phyloP scores from a whole-genome alignment of 2,888 invertebrate genomes.

The Cyclophora albipunctata region DNA sequence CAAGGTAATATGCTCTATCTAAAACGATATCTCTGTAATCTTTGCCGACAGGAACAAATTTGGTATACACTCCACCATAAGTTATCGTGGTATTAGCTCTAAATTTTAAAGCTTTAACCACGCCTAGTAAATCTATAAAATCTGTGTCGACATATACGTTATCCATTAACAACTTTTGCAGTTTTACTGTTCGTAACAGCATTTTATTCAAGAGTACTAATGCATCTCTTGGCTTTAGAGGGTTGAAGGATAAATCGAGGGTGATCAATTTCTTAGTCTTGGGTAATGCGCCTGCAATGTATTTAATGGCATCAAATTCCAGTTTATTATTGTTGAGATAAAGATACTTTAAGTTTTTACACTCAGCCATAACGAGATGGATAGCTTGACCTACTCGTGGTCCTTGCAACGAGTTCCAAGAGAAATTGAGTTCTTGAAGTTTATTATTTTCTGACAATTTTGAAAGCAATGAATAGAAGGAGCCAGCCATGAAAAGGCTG shows the following conservation, averaged over 20 bases:
- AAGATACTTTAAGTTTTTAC: constrained; percentile 30
- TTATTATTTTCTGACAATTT: constrained; percentile 31
- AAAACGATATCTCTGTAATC: constrained; percentile 43
- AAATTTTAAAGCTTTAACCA: constrained; percentile 24
- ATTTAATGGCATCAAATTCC: constrained; percentile 28
- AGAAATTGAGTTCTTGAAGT: constrained; percentile 40
- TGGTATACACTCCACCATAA: constrained; percentile 32
- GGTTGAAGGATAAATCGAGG: constrained; percentile 48
- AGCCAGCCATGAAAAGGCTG: constrained; percentile 28
- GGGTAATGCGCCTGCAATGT: constrained; percentile 22
- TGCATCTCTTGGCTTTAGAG: constrained; percentile 39
- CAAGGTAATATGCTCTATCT: constrained; percentile 39
- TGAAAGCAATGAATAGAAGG: constrained; percentile 29
- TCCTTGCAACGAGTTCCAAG: constrained; percentile 45
- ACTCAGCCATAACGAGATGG: constrained; percentile 22
- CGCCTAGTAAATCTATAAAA: constrained; percentile 29
- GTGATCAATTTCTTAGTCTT: constrained; percentile 36
- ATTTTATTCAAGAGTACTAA: constrained; percentile 35
- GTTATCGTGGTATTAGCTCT: constrained; percentile 32
- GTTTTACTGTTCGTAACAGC: constrained; percentile 25
- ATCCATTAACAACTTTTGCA: constrained; percentile 38
- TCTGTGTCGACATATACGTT: constrained; percentile 34
- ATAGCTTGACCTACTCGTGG: constrained; percentile 32
- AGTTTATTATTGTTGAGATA: constrained; percentile 47
- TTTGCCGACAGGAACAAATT: constrained; percentile 21